Percentiles rank a stretch among this genome's conserved stretches.
Evolutionary conservation across 2,888 invertebrate genomes (phyloP).

Genomic region (Agriotes lineatus): DNA sequence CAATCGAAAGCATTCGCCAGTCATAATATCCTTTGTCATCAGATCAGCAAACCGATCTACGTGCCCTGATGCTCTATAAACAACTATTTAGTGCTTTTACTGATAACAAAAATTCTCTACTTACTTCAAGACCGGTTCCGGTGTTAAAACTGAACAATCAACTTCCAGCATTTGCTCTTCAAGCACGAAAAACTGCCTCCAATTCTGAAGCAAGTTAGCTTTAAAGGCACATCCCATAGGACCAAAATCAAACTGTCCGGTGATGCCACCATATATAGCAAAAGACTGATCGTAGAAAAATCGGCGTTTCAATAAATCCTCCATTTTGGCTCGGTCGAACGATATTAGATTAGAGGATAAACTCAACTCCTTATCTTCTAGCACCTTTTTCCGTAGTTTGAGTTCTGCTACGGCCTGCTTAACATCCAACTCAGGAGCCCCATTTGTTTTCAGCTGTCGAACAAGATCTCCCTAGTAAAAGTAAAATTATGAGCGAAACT

Average conservation of each 20-base stretch:
- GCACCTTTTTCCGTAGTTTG: conserved; percentile 87
- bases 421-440: conserved; percentile 91
- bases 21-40: conserved; percentile 98
- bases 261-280: conserved; percentile 97
- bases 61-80: conserved; percentile 91
- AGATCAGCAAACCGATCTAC: conserved; percentile 99
- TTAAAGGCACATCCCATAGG: conserved; percentile 99
- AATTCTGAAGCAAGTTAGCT: conserved; percentile 91
- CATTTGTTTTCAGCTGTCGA: conserved; percentile 85
- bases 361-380: conserved; percentile 94
- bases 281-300: conserved; percentile 99
- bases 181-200: conserved; percentile 96
- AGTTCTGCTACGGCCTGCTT: conserved; percentile 95
- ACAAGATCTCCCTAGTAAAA: conserved; percentile 95
- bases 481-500: conserved; percentile 47
- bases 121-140: conserved; percentile 93
- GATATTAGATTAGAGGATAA: conserved; percentile 77
- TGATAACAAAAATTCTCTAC: conserved; percentile 37
- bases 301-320: conserved; percentile 94
- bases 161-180: conserved; percentile 99
- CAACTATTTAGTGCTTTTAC: not conserved
- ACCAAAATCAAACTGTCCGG: conserved; percentile 97
- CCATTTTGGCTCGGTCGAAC: conserved; percentile 95
- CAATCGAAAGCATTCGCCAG: conserved; percentile 96
- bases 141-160: conserved; percentile 97